These are phyloP conservation scores for Drosophila santomea DNA, from an alignment of 1,140 invertebrate species.

Conservation along the genomic window DNA sequence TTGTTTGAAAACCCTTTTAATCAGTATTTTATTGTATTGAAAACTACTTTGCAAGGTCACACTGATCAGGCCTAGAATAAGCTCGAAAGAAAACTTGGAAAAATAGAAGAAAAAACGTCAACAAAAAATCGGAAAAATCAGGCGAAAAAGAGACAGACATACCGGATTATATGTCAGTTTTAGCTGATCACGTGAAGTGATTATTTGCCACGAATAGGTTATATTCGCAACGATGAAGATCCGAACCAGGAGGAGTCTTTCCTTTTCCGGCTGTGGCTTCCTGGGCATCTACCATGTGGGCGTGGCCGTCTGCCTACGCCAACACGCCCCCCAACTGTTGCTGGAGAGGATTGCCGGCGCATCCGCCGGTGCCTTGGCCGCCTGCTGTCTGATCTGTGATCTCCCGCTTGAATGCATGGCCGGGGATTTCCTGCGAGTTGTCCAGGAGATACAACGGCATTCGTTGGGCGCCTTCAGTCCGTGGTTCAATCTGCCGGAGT, in stretches of 20 bases:
- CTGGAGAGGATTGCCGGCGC: slow-evolving; percentile 97
- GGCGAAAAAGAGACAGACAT: slow-evolving; percentile 3
- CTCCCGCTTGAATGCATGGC: slow-evolving; percentile 96
- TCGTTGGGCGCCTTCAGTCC: slow-evolving; percentile 98
- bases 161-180: not conserved
- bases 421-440: slow-evolving; percentile 93
- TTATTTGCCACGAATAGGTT: not conserved
- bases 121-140: not conserved
- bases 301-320: slow-evolving; percentile 97
- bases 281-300: slow-evolving; percentile 99
- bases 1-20: not conserved
- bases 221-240: not conserved
- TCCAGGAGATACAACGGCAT: slow-evolving; percentile 92
- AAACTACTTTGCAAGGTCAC: not conserved
- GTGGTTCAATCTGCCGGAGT: slow-evolving; percentile 95
- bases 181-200: not conserved
- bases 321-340: slow-evolving; percentile 97
- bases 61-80: slow-evolving; percentile 7
- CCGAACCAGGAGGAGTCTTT: slow-evolving; percentile 90
- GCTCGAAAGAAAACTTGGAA: slow-evolving; percentile 26
- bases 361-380: slow-evolving; percentile 97
- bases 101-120: slow-evolving; percentile 15
- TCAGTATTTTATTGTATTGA: slow-evolving; percentile 3
- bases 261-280: slow-evolving; percentile 99
- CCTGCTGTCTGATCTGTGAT: slow-evolving; percentile 96